Evolutionary conservation across 2,888 invertebrate genomes (phyloP), one percentile per base, ranked within the genome.

Genomic region (Disparrhopalites patrizii): DNA sequence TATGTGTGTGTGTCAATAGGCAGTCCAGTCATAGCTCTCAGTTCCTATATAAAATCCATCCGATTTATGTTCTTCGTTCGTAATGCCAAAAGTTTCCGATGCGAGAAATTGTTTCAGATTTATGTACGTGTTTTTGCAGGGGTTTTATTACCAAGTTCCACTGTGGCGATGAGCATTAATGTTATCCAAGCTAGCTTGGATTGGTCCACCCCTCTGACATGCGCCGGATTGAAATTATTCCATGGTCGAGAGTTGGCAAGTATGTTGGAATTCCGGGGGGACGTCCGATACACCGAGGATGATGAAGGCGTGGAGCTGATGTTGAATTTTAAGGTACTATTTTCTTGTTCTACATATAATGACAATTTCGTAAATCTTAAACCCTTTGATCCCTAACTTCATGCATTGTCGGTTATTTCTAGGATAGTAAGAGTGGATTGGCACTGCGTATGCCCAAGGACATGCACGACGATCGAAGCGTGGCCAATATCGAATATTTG

Each of bases 401-500:
- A 47, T 13, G 13, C 8, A 36, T 13, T 36, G 13, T 13, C 8
- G 36, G 13, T 36, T 36, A 36, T 36, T 50, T 31, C 33, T 18
- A 61, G 60, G 51, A 61, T 47, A n/a, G 15, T n/a, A 50, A 61
- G 33, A 47, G 23, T 50, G 60, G 60, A 3, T 15, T 61, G 30
- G 60, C 60, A 33, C 23, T 61, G 10, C 50, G 60, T 33, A 61
- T 61, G 60, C 50, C 60, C 1, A 50, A 43, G 20, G 33, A 61
- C n/a, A 50, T 61, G 5, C 13, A 27, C 7, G 5, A 27, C 13
- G 50, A 50, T 23, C 2, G 50, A 33, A 50, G 50, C 51, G 60
- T 61, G 3, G 60, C 60, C 4, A 61, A 61, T 50, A 61, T 61
- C n/a, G 60, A 61, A 50, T 23, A 43, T 4, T 30, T 61, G 20